Conservation (phyloP, 2,888 invertebrate genomes). For the Crematogaster levior region DNA sequence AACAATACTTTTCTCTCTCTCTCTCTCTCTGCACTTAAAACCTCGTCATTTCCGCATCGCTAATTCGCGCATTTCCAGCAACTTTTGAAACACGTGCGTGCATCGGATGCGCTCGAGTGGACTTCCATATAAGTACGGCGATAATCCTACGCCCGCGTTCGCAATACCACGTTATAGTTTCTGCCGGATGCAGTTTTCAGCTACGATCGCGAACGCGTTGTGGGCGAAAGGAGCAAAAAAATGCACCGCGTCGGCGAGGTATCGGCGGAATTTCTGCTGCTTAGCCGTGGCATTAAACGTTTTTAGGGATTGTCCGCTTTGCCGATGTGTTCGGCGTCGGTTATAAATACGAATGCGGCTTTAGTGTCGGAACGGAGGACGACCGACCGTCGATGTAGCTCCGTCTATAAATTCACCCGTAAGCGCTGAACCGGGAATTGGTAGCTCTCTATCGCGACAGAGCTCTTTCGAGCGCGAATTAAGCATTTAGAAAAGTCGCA, state of each 20-base stretch:
- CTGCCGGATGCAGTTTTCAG: slow-evolving; percentile 26
- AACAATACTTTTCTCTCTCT: background rate
- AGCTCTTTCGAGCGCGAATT: slow-evolving; percentile 41
- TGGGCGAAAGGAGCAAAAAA: background rate
- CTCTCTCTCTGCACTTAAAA: slow-evolving; percentile 24
- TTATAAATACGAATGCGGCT: slow-evolving; percentile 64
- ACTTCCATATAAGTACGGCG: slow-evolving; percentile 51
- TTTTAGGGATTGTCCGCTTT: slow-evolving; percentile 59
- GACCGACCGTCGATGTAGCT: slow-evolving; percentile 55
- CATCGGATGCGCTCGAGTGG: slow-evolving; percentile 35
- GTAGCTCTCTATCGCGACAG: slow-evolving; percentile 43
- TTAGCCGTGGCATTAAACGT: slow-evolving; percentile 64
- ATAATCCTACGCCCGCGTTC: slow-evolving; percentile 57
- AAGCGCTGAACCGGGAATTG: slow-evolving; percentile 61
- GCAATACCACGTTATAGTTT: slow-evolving; percentile 48
- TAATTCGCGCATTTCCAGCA: slow-evolving; percentile 28
- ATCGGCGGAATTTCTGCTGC: slow-evolving; percentile 47
- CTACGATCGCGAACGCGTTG: slow-evolving; percentile 9
- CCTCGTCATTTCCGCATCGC: slow-evolving; percentile 44
- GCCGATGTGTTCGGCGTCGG: slow-evolving; percentile 26
- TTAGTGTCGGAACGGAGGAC: slow-evolving; percentile 51
- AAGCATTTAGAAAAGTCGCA: slow-evolving; percentile 37
- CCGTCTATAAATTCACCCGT: slow-evolving; percentile 63
- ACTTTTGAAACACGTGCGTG: slow-evolving; percentile 18
- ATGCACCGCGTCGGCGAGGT: slow-evolving; percentile 3